Evolutionary conservation across 37 sponge, comb jelly and placozoan genomes (phyloP).

Genomic region (Eunapius fragilis): DNA sequence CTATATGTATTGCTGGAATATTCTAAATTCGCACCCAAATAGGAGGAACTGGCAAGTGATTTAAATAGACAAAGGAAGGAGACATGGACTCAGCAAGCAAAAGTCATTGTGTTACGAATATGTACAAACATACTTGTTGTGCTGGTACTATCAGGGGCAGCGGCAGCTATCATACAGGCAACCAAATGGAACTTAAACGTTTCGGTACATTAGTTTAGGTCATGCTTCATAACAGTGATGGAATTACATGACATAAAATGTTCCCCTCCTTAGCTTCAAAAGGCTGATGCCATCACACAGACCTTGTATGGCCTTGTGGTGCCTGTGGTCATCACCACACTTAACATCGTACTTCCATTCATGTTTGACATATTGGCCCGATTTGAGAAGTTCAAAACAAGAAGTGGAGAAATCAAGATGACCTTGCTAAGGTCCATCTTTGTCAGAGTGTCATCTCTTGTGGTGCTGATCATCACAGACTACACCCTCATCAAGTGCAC

Average conservation of each 20-base stretch:
- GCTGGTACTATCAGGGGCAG: constrained; percentile 52
- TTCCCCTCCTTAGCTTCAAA: neutral
- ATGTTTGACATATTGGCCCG: constrained; percentile 74
- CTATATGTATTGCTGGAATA: neutral
- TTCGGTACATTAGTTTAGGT: no score
- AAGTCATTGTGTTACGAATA: constrained; percentile 56
- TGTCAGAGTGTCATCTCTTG: constrained; percentile 77
- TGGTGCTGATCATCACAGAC: constrained; percentile 73
- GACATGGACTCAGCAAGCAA: constrained; percentile 20
- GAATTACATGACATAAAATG: neutral
- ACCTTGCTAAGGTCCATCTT: constrained; percentile 79
- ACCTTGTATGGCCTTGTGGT: constrained; percentile 53
- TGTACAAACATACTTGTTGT: constrained; percentile 72
- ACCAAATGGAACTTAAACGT: constrained; percentile 4
- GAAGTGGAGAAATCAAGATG: constrained; percentile 75
- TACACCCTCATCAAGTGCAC: constrained; percentile 68
- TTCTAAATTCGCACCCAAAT: neutral
- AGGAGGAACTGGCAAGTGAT: constrained; percentile 72
- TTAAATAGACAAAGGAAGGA: constrained; percentile 42
- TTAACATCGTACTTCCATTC: constrained; percentile 73
- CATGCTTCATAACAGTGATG: no score
- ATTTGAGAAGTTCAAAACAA: constrained; percentile 81
- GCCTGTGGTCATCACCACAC: constrained; percentile 60
- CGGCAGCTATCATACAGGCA: constrained; percentile 62
- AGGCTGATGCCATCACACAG: neutral